Evolutionary conservation across 2,888 invertebrate genomes (phyloP).

Genomic region (Camponotus fellah): DNA sequence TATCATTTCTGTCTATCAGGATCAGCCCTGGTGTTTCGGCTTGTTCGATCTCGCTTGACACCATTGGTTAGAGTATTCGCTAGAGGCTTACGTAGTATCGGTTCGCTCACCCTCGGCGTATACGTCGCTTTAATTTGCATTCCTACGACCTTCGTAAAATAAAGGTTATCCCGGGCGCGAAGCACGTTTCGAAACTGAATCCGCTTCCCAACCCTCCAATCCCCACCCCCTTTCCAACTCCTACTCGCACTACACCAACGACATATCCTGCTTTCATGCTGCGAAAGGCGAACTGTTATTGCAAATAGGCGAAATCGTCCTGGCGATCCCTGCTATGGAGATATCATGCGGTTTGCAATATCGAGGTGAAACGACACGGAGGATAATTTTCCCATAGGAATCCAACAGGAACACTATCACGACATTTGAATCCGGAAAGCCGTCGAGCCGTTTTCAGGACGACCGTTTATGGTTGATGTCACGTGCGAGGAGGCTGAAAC

Average conservation of each 20-base stretch:
- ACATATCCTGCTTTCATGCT: conserved; percentile 74
- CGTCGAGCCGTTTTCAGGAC: conserved; percentile 65
- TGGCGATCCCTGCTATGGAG: conserved; percentile 72
- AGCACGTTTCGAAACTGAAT: conserved; percentile 80
- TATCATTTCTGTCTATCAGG: conserved; percentile 24
- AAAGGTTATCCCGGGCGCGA: conserved; percentile 79
- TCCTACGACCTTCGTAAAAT: conserved; percentile 77
- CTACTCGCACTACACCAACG: conserved; percentile 61
- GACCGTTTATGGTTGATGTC: conserved; percentile 78
- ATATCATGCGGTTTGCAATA: conserved; percentile 79
- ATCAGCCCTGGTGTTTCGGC: not conserved
- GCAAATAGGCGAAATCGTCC: conserved; percentile 81
- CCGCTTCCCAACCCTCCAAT: conserved; percentile 59
- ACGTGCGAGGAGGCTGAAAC: conserved; percentile 75
- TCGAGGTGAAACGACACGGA: conserved; percentile 68
- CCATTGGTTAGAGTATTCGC: conserved; percentile 20
- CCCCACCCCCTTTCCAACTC: conserved; percentile 26
- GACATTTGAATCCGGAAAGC: conserved; percentile 78
- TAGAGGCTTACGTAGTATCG: conserved; percentile 49
- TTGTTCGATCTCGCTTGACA: conserved; percentile 29
- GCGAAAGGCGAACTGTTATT: conserved; percentile 76
- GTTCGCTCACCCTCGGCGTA: conserved; percentile 51
- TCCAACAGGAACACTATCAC: conserved; percentile 68
- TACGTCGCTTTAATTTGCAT: conserved; percentile 79
- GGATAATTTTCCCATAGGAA: conserved; percentile 83